Evolutionary conservation across 1,140 invertebrate genomes (phyloP).

Genomic region (Cyclargus thomasi): DNA sequence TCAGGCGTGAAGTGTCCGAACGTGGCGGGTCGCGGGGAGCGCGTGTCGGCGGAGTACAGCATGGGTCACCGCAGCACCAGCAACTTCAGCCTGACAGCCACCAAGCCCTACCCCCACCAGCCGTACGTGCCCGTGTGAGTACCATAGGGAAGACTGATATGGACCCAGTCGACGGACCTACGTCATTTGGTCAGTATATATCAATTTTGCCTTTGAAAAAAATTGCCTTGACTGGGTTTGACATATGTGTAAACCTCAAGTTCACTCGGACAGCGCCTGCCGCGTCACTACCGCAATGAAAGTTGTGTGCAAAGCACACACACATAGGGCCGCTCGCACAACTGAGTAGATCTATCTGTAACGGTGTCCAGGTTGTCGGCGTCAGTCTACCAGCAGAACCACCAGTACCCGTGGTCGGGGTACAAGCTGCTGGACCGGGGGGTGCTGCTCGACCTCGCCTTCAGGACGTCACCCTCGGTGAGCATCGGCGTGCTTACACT

Average conservation of each 20-base stretch:
- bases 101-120: slow-evolving; percentile 85
- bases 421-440: slow-evolving; percentile 82
- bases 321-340: no score
- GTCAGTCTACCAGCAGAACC: slow-evolving; percentile 82
- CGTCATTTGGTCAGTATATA: no score
- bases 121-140: slow-evolving; percentile 59
- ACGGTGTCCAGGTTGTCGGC: slow-evolving; percentile 77
- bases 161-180: no score
- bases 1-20: slow-evolving; percentile 82
- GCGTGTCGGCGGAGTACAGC: slow-evolving; percentile 84
- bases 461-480: slow-evolving; percentile 77
- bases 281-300: no score
- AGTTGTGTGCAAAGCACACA: no score
- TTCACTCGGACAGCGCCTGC: no score
- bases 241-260: no score
- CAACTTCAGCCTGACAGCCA: slow-evolving; percentile 82
- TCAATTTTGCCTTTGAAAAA: no score
- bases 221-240: no score
- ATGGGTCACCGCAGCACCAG: slow-evolving; percentile 82
- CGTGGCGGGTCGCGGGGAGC: slow-evolving; percentile 87
- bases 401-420: slow-evolving; percentile 87
- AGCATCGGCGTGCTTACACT: slow-evolving; percentile 25
- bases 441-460: slow-evolving; percentile 79
- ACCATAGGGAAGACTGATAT: no score
- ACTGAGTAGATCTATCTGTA: no score